Conservation (phyloP, 2,113 vertebrate species). For the Myotis lucifugus region DNA sequence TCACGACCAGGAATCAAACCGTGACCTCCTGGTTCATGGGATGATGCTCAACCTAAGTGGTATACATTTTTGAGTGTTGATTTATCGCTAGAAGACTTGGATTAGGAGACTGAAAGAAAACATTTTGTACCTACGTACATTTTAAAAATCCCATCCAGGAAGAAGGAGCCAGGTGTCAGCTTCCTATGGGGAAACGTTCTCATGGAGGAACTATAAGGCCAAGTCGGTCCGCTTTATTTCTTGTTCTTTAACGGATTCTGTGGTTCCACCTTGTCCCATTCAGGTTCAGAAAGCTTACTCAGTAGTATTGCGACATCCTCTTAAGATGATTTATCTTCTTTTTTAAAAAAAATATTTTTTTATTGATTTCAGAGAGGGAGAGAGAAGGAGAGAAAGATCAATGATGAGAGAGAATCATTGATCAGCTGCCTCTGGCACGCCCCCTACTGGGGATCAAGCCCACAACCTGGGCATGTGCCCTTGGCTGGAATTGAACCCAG, state of each 20-base stretch:
- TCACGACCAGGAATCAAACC: not conserved
- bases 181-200: constrained; percentile 91
- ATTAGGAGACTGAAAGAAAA: not conserved
- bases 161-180: constrained; percentile 68
- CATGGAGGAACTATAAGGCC: constrained; percentile 94
- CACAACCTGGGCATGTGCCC: too few species aligned
- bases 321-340: constrained; percentile 95
- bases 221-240: constrained; percentile 99
- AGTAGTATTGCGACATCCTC: constrained; percentile 96
- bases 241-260: constrained; percentile 96
- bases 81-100: not conserved
- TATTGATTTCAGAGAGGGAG: too few species aligned
- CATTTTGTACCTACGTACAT: not conserved
- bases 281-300: constrained; percentile 97
- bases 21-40: too few species aligned
- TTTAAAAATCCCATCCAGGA: not conserved
- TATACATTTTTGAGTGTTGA: not conserved
- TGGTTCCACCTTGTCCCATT: constrained; percentile 97
- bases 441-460: too few species aligned
- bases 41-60: not conserved
- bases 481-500: too few species aligned
- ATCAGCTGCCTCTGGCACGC: too few species aligned
- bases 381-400: too few species aligned
- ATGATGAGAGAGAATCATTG: too few species aligned
- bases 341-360: too few species aligned